These are phyloP conservation scores for Sebastes matsubarae DNA, from an alignment of 2,797 vertebrate genomes.

Conservation along the genomic window DNA sequence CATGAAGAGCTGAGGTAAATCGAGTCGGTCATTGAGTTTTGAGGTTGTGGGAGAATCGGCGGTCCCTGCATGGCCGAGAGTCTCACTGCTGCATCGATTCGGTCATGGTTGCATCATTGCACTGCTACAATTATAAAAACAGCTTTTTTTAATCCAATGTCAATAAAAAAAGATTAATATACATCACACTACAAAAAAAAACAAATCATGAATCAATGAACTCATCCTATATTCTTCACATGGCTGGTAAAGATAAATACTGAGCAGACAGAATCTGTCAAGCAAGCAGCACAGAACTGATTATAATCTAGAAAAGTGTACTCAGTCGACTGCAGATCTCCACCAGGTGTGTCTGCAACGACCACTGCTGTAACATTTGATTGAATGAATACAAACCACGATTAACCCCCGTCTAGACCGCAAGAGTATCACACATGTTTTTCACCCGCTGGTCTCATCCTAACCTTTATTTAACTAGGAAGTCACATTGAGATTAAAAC, in stretches of 20 bases:
- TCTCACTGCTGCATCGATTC: background rate
- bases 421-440: accelerated
- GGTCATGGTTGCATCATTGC: background rate
- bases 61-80: background rate
- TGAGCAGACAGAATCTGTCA: background rate
- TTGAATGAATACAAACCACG: no score
- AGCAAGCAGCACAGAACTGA: background rate
- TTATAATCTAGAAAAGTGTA: background rate
- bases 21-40: background rate
- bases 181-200: background rate
- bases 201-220: background rate
- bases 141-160: background rate
- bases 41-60: background rate
- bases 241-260: background rate
- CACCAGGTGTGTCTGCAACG: background rate
- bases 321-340: background rate
- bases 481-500: no score
- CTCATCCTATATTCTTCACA: background rate
- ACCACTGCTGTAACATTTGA: accelerated
- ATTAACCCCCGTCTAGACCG: no score
- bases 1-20: background rate
- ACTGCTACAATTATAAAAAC: background rate
- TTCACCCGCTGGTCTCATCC: no score
- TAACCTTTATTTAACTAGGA: no score
- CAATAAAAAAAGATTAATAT: background rate